These are phyloP conservation scores for Chiloscyllium punctatum DNA, from an alignment of 2,797 vertebrate genomes.

Conservation along the genomic window DNA sequence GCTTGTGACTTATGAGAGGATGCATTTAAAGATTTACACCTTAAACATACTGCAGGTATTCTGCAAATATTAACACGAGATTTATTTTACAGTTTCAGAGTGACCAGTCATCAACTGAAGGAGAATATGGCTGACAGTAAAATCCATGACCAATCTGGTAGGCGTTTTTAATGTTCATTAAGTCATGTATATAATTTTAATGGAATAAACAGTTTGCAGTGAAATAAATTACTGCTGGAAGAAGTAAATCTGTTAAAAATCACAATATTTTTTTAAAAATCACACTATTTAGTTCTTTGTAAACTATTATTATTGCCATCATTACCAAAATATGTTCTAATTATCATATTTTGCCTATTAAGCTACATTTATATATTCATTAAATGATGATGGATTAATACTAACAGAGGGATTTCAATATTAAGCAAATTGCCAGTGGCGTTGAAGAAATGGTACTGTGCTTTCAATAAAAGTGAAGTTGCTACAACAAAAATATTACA, in stretches of 20 bases:
- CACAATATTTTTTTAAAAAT: background rate
- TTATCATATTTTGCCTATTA: constrained; percentile 28
- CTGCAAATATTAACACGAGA: background rate
- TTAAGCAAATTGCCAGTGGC: background rate
- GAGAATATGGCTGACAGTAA: constrained; percentile 32
- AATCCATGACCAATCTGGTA: constrained; percentile 25
- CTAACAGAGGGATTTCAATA: background rate
- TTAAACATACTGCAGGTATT: background rate
- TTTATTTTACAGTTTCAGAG: constrained; percentile 22
- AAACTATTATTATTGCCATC: background rate
- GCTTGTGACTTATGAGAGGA: background rate
- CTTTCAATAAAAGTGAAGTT: background rate
- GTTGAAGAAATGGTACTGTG: background rate
- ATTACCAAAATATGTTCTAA: background rate
- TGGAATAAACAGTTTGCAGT: background rate
- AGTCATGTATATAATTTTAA: background rate
- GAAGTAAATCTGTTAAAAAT: background rate
- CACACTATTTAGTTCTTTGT: background rate
- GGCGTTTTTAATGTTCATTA: background rate
- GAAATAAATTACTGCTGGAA: background rate
- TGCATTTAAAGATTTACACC: background rate
- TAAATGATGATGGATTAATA: constrained; percentile 8
- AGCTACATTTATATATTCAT: background rate
- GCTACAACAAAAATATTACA: background rate
- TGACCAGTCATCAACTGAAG: constrained; percentile 1